Evolutionary conservation across 2,113 vertebrate genomes (phyloP).

Genomic region (Phalacrocorax aristotelis): DNA sequence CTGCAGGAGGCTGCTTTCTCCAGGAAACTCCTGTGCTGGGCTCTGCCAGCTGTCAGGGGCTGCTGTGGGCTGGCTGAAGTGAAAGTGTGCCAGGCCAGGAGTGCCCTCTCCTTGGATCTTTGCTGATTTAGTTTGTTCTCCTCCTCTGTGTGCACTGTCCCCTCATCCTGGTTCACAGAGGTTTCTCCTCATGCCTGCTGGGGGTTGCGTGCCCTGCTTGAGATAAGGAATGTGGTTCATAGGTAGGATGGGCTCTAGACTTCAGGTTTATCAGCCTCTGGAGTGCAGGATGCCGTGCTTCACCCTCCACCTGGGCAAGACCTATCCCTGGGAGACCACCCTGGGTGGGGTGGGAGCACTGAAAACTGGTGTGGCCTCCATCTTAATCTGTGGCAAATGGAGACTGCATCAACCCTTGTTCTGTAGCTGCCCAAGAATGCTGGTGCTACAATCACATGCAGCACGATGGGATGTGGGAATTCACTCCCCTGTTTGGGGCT

Average conservation of each 20-base stretch:
- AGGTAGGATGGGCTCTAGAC: not conserved
- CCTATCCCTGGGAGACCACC: not conserved
- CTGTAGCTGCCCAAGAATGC: not conserved
- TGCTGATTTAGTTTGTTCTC: not conserved
- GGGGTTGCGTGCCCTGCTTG: not conserved
- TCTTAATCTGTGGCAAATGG: fast-evolving
- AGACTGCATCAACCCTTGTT: not conserved
- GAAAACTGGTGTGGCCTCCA: not conserved
- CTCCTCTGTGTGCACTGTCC: not conserved
- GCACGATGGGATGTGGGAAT: not conserved
- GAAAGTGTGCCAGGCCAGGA: not conserved
- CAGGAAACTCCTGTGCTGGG: not conserved
- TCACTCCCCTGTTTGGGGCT: not conserved
- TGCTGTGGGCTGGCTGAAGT: not conserved
- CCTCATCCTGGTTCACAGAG: not conserved
- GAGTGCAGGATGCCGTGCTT: not conserved
- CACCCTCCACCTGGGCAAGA: not conserved
- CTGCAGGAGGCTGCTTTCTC: not conserved
- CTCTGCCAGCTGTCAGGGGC: not conserved
- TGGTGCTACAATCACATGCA: not conserved
- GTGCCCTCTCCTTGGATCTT: not conserved
- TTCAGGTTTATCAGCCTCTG: not conserved
- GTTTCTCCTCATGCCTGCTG: not conserved
- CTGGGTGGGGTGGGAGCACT: not conserved
- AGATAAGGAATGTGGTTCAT: not conserved